phyloP scores from a whole-genome alignment of 2,888 invertebrate species.

The Panopea generosa region DNA sequence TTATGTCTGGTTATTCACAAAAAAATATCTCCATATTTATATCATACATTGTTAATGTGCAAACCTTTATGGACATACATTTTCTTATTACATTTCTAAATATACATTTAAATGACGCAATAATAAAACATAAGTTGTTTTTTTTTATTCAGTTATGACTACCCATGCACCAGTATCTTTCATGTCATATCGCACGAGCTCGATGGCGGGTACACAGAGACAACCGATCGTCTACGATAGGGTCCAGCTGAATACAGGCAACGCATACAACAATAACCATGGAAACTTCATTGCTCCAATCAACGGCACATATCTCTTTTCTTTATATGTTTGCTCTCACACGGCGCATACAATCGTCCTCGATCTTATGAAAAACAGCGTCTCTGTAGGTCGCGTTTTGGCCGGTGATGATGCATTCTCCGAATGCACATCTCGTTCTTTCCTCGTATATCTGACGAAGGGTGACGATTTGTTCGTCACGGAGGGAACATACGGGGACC shows the following conservation, averaged over 20 bases:
- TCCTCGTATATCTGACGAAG: background rate
- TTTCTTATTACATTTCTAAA: too few species aligned
- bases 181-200: background rate
- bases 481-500: conserved; percentile 10
- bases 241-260: conserved; percentile 12
- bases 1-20: too few species aligned
- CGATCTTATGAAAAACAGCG: conserved; percentile 1
- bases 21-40: too few species aligned
- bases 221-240: conserved; percentile 15
- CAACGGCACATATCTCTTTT: conserved; percentile 23
- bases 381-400: background rate
- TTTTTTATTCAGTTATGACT: too few species aligned
- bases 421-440: conserved; percentile 8
- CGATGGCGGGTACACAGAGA: background rate
- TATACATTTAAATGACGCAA: too few species aligned
- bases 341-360: conserved; percentile 6
- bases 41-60: too few species aligned
- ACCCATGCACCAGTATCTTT: conserved; percentile 5
- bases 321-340: conserved; percentile 6
- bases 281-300: conserved; percentile 17
- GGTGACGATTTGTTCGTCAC: conserved; percentile 22
- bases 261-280: conserved; percentile 24
- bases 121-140: too few species aligned
- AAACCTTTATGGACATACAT: too few species aligned
- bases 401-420: conserved; percentile 10